Conservation (phyloP, 2,888 invertebrate species). For the Phania funesta region DNA sequence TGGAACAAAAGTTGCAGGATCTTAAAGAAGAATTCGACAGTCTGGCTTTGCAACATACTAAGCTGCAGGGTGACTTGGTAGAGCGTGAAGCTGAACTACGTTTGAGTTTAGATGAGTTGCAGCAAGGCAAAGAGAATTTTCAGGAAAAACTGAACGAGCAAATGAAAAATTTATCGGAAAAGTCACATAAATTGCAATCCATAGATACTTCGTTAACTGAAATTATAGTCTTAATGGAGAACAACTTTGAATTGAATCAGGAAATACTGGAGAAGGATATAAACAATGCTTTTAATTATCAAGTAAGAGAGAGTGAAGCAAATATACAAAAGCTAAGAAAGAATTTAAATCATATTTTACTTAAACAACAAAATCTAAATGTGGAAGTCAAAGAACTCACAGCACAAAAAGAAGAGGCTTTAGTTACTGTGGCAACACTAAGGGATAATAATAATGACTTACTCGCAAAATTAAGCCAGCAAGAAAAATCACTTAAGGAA, state of each 20-base stretch:
- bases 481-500: slow-evolving; percentile 54
- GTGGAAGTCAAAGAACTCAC: slow-evolving; percentile 43
- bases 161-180: slow-evolving; percentile 45
- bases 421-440: slow-evolving; percentile 17
- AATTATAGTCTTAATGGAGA: slow-evolving; percentile 60
- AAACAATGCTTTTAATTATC: slow-evolving; percentile 51
- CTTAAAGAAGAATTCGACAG: slow-evolving; percentile 42
- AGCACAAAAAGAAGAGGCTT: slow-evolving; percentile 43
- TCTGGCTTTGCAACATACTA: slow-evolving; percentile 46
- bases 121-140: slow-evolving; percentile 61
- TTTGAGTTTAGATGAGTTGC: slow-evolving; percentile 56
- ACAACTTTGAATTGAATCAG: slow-evolving; percentile 49
- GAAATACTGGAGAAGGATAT: slow-evolving; percentile 11
- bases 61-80: slow-evolving; percentile 61
- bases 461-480: slow-evolving; percentile 43
- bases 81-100: slow-evolving; percentile 60
- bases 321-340: slow-evolving; percentile 45
- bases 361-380: slow-evolving; percentile 41
- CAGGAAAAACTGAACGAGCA: slow-evolving; percentile 44
- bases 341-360: slow-evolving; percentile 55
- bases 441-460: slow-evolving; percentile 52
- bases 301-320: slow-evolving; percentile 15
- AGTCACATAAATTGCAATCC: slow-evolving; percentile 52
- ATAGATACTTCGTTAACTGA: slow-evolving; percentile 56
- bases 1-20: slow-evolving; percentile 48